These are phyloP conservation scores for Bombus turneri DNA, from an alignment of 1,140 invertebrate species.

Conservation along the genomic window DNA sequence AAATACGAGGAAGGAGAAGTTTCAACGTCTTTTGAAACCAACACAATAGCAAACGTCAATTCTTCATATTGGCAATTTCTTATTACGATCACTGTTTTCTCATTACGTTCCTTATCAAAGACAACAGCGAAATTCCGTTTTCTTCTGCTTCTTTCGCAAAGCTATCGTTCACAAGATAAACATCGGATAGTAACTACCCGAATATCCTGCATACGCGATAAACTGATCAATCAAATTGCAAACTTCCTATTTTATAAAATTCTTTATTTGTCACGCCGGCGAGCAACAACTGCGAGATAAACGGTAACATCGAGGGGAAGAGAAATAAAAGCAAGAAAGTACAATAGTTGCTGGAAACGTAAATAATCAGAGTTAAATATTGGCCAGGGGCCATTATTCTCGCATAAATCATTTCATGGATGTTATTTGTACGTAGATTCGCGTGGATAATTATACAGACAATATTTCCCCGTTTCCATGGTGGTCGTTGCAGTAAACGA, in stretches of 20 bases:
- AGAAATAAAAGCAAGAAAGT: neutral
- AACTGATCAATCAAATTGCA: too few relatives aligned
- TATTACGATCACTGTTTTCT: too few relatives aligned
- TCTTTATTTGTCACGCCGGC: too few relatives aligned
- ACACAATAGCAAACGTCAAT: too few relatives aligned
- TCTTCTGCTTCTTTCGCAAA: neutral
- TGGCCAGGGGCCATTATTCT: neutral
- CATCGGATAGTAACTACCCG: too few relatives aligned
- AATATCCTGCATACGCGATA: too few relatives aligned
- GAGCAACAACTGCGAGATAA: neutral
- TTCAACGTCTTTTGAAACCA: too few relatives aligned
- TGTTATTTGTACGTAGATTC: neutral
- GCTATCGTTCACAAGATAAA: neutral
- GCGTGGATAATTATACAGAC: neutral
- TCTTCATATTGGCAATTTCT: too few relatives aligned
- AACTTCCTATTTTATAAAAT: too few relatives aligned
- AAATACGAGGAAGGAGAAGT: rapidly evolving
- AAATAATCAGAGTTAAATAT: neutral
- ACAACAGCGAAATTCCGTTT: neutral
- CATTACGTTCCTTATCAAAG: neutral
- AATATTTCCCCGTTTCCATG: neutral
- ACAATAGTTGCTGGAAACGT: neutral
- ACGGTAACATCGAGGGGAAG: rapidly evolving
- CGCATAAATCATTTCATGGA: neutral
- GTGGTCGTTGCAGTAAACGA: neutral